Evolutionary conservation across 2,888 invertebrate species (phyloP).

Genomic region (Synanthedon formicaeformis): DNA sequence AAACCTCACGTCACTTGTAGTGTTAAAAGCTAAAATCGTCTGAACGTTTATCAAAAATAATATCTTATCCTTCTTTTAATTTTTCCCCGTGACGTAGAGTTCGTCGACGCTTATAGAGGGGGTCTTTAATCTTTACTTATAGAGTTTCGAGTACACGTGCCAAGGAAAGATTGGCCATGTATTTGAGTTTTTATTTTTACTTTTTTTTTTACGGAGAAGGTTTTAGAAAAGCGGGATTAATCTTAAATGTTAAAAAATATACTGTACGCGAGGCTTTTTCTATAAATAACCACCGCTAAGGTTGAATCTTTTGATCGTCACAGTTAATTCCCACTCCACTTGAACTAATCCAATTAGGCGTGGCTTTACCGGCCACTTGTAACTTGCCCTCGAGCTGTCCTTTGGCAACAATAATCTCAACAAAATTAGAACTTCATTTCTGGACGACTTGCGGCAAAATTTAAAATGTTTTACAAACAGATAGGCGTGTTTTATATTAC

Average conservation of each 20-base stretch:
- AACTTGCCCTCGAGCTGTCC: slow-evolving; percentile 9
- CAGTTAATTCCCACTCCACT: slow-evolving; percentile 5
- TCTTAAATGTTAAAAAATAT: not conserved
- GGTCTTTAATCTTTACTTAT: slow-evolving; percentile 36
- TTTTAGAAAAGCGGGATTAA: too few species aligned
- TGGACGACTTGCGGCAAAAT: slow-evolving; percentile 2
- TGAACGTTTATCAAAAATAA: slow-evolving; percentile 4
- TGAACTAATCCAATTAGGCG: slow-evolving; percentile 8
- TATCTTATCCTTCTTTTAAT: slow-evolving; percentile 33
- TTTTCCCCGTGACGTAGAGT: slow-evolving; percentile 33
- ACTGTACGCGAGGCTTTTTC: not conserved
- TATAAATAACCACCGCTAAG: slow-evolving; percentile 1
- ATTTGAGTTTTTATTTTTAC: too few species aligned
- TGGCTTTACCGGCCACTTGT: slow-evolving; percentile 5
- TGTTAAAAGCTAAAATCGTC: slow-evolving; percentile 13
- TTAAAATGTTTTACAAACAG: not conserved
- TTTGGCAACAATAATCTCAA: slow-evolving; percentile 5
- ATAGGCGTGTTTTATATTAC: too few species aligned
- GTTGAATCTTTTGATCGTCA: slow-evolving; percentile 5
- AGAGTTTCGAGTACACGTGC: slow-evolving; percentile 2
- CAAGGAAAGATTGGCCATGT: too few species aligned
- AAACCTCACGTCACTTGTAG: slow-evolving; percentile 19
- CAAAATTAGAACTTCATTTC: slow-evolving; percentile 8
- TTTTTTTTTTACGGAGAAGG: too few species aligned
- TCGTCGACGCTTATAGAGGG: slow-evolving; percentile 28